These are phyloP conservation scores for Dolichomitus sp. DNA, from an alignment of 2,888 invertebrate genomes.

Conservation along the genomic window DNA sequence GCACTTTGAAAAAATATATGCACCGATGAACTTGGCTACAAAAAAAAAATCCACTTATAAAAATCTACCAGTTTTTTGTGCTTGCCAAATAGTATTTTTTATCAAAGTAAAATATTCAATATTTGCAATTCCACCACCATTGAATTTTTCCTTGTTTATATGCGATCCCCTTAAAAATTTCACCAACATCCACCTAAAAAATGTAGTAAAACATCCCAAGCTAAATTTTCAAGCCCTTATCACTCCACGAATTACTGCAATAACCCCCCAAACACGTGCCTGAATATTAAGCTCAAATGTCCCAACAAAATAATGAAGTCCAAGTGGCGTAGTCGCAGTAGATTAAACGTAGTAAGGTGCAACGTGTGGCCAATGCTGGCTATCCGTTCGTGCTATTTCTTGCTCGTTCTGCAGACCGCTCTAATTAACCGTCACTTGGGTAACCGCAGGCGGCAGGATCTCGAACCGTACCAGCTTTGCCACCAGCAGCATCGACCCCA, in stretches of 20 bases:
- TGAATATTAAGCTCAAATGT: background rate
- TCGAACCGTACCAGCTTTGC: conserved; percentile 37
- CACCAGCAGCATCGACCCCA: conserved; percentile 36
- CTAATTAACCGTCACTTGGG: conserved; percentile 57
- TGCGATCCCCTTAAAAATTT: too few species aligned
- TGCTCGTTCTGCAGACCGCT: conserved; percentile 38
- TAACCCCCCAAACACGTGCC: background rate
- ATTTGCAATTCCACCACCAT: too few species aligned
- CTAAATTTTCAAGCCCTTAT: background rate
- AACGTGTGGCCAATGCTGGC: conserved; percentile 14
- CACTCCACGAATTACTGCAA: background rate
- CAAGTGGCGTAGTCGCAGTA: background rate
- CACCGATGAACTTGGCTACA: too few species aligned
- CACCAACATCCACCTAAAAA: background rate
- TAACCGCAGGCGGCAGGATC: conserved; percentile 41
- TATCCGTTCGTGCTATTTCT: conserved; percentile 40
- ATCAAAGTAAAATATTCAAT: too few species aligned
- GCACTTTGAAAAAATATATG: too few species aligned
- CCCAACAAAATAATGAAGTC: conserved; percentile 9
- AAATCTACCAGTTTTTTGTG: too few species aligned
- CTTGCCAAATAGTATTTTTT: too few species aligned
- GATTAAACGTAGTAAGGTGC: conserved; percentile 16
- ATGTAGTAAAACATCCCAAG: background rate
- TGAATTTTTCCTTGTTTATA: too few species aligned
- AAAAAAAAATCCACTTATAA: too few species aligned